Conservation (phyloP, 1,140 invertebrate species). For the Drosophila dunni region DNA sequence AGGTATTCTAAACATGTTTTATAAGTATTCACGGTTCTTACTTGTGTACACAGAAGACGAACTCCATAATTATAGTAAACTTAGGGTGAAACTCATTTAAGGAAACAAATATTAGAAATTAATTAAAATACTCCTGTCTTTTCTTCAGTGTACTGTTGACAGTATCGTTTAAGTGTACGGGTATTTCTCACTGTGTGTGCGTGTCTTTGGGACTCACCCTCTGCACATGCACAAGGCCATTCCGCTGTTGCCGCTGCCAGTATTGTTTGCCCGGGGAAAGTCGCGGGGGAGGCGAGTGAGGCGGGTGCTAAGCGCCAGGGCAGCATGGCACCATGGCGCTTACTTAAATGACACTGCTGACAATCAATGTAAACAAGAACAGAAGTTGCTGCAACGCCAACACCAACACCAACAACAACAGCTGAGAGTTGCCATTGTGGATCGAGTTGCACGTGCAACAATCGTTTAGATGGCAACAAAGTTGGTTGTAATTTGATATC, state of each 20-base stretch:
- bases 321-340: slow-evolving; percentile 65
- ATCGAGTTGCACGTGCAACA: slow-evolving; percentile 38
- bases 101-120: no score
- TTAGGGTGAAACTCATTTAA: no score
- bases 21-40: no score
- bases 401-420: slow-evolving; percentile 29
- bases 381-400: slow-evolving; percentile 41
- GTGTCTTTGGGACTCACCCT: slow-evolving; percentile 29
- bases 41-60: no score
- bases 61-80: no score
- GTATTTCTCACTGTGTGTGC: slow-evolving; percentile 10
- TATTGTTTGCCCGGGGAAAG: slow-evolving; percentile 23
- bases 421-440: slow-evolving; percentile 15
- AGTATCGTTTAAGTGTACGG: slow-evolving; percentile 40
- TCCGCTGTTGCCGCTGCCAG: slow-evolving; percentile 4
- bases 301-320: slow-evolving; percentile 36
- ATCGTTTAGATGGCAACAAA: slow-evolving; percentile 43
- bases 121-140: no score
- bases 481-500: slow-evolving; percentile 74
- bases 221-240: slow-evolving; percentile 46
- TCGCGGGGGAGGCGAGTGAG: background rate
- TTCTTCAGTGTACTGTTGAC: slow-evolving; percentile 31
- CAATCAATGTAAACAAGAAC: slow-evolving; percentile 75
- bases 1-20: no score
- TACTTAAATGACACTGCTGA: slow-evolving; percentile 80